Conservation (phyloP, 2,888 invertebrate species). For the Gastrophysa polygoni region DNA sequence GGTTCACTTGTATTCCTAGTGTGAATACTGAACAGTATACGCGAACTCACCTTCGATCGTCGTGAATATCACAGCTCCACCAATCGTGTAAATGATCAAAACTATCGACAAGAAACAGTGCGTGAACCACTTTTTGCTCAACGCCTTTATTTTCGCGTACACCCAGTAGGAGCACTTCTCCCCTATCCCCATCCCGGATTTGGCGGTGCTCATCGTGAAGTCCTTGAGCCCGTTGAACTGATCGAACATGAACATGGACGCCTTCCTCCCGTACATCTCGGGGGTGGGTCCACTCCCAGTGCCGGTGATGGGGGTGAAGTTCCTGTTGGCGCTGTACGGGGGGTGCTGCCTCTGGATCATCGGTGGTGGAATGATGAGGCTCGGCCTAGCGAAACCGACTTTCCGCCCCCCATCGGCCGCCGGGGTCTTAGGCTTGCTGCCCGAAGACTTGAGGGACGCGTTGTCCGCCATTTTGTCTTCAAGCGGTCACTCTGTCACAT, state of each 20-base stretch:
- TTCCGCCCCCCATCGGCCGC: slow-evolving; percentile 28
- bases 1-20: too few relatives aligned
- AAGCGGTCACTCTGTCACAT: not conserved
- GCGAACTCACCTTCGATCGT: slow-evolving; percentile 73
- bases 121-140: slow-evolving; percentile 87
- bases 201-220: slow-evolving; percentile 73
- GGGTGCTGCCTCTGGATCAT: slow-evolving; percentile 22
- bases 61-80: slow-evolving; percentile 82
- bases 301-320: slow-evolving; percentile 19
- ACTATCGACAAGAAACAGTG: slow-evolving; percentile 84
- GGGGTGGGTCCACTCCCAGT: slow-evolving; percentile 21
- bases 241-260: slow-evolving; percentile 79
- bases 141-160: slow-evolving; percentile 76
- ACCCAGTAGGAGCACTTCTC: slow-evolving; percentile 83
- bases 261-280: slow-evolving; percentile 60
- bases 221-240: slow-evolving; percentile 80
- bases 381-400: slow-evolving; percentile 49
- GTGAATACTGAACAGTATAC: too few relatives aligned
- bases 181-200: slow-evolving; percentile 81
- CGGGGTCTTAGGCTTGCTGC: slow-evolving; percentile 33
- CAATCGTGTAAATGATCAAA: slow-evolving; percentile 77
- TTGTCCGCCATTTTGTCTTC: slow-evolving; percentile 26
- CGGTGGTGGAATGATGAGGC: slow-evolving; percentile 51
- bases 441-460: slow-evolving; percentile 20
- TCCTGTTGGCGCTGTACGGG: slow-evolving; percentile 18